Evolutionary conservation across 2,888 invertebrate genomes (phyloP), one percentile per base, ranked within the genome.

Genomic region (Heteropelma amictum): DNA sequence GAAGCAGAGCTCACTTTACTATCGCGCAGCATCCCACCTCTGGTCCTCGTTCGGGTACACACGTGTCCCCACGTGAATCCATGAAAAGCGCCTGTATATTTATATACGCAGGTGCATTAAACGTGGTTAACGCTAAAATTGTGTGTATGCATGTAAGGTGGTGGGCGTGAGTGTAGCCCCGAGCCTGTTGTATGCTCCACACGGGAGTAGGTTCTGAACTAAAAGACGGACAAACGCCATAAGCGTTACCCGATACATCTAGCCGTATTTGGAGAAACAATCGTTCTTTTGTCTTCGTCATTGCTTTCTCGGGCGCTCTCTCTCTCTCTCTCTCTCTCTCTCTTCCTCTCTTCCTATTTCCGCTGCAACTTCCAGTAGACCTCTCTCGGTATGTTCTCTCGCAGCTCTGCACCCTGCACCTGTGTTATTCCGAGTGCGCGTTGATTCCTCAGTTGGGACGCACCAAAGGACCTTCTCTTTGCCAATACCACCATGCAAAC

Each of bases 401-500:
- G 72, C 72, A 76, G 75, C 76, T 71, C 75, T 75, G 76, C 61
- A 63, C 60, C 38, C 64, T 49, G 65, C 65, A 21, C 74, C 47
- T 63, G 60, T 56, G 73, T 73, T 76, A 54, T 45, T 42, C 28
- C n/a, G 67, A 65, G 68, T 77, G 77, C 75, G 81, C 73, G 65
- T 53, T 74, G 77, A 75, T 78, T 76, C 65, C 70, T 72, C 76
- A 28, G 67, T 65, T 74, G 61, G 72, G 60, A 74, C 58, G 78
- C 45, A 72, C 73, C 80, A 79, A 83, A 83, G 79, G 79, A 77
- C 60, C 56, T 33, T 68, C 78, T 76, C 64, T 70, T 64, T 72
- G 42, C 72, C 68, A 71, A 60, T 12, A 47, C 69, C 56, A 56
- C 38, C 30, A 49, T 28, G 33, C 28, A 17, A 30, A 17, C 35